A percentile compares a stretch with the other conserved stretches of the same genome.
phyloP scores from a whole-genome alignment of 2,113 vertebrate genomes.

The Brachyistius frenatus region DNA sequence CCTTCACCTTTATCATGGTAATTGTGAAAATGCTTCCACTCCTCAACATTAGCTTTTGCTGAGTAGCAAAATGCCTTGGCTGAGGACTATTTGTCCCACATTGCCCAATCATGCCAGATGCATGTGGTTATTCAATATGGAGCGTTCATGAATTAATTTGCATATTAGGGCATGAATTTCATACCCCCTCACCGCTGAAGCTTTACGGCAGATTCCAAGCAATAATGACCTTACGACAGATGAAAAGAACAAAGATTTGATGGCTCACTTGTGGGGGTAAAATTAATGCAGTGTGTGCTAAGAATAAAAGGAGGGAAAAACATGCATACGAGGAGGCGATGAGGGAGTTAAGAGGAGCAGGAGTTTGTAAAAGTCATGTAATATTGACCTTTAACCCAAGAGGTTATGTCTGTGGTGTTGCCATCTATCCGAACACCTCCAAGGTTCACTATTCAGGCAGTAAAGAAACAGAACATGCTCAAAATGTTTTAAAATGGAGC shows the following conservation, averaged over 20 bases:
- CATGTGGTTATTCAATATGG: slow-evolving; percentile 76
- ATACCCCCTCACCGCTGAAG: slow-evolving; percentile 22
- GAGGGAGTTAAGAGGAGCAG: slow-evolving; percentile 23
- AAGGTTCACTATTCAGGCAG: slow-evolving; percentile 2
- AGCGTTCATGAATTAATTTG: slow-evolving; percentile 74
- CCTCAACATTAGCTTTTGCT: slow-evolving; percentile 79
- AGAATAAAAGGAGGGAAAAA: slow-evolving; percentile 20
- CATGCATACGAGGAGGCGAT: slow-evolving; percentile 8
- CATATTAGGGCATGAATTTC: slow-evolving; percentile 75
- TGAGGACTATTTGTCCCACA: slow-evolving; percentile 74
- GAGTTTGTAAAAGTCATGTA: slow-evolving; percentile 30
- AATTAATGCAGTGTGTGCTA: slow-evolving; percentile 29
- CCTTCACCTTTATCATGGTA: slow-evolving; percentile 80
- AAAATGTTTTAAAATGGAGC: background rate
- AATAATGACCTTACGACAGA: slow-evolving; percentile 68
- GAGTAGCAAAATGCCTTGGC: slow-evolving; percentile 78
- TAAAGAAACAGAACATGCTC: background rate
- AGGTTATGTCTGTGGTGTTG: slow-evolving; percentile 7
- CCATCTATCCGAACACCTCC: background rate
- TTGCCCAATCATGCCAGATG: slow-evolving; percentile 77
- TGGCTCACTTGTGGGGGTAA: slow-evolving; percentile 43
- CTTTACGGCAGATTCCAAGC: slow-evolving; percentile 41
- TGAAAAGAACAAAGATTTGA: slow-evolving; percentile 64
- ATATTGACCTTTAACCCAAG: slow-evolving; percentile 43
- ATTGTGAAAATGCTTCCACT: slow-evolving; percentile 62